Conservation (phyloP, 2,888 invertebrate genomes). For the Aleiodes leptofemur region DNA sequence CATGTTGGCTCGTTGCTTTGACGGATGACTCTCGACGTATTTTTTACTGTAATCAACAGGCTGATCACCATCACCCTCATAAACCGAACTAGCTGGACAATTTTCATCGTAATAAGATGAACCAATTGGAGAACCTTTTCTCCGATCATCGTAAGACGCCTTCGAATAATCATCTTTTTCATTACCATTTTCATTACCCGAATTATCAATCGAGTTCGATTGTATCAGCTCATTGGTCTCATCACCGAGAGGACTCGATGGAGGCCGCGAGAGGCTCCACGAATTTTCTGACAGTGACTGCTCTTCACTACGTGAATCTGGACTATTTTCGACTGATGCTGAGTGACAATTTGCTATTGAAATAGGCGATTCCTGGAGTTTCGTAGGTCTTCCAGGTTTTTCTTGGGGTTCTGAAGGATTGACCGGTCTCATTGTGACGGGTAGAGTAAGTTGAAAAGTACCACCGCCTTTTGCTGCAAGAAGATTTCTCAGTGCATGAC, state of each 20-base stretch:
- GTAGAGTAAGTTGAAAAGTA: background rate
- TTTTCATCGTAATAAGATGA: slow-evolving; percentile 43
- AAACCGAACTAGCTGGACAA: slow-evolving; percentile 49
- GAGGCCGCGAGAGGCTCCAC: slow-evolving; percentile 30
- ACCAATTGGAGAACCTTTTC: slow-evolving; percentile 35
- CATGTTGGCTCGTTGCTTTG: slow-evolving; percentile 49
- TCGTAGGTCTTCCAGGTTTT: background rate
- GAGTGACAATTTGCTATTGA: no score
- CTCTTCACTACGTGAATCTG: background rate
- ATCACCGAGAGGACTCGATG: slow-evolving; percentile 28
- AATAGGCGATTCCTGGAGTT: background rate
- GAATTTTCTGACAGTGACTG: slow-evolving; percentile 29
- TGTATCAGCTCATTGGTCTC: background rate
- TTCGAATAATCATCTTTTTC: slow-evolving; percentile 11
- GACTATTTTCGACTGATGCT: slow-evolving; percentile 14
- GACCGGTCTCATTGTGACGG: background rate
- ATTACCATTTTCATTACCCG: background rate
- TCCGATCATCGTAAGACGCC: background rate
- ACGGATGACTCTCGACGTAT: slow-evolving; percentile 72
- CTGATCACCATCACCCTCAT: slow-evolving; percentile 74
- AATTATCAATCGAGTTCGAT: background rate
- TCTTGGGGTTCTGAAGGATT: no score
- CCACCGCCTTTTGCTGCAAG: slow-evolving; percentile 84
- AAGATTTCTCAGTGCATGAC: slow-evolving; percentile 93
- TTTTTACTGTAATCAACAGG: slow-evolving; percentile 79